phyloP scores from a whole-genome alignment of 2,888 invertebrate species.

The Rosalia funebris region DNA sequence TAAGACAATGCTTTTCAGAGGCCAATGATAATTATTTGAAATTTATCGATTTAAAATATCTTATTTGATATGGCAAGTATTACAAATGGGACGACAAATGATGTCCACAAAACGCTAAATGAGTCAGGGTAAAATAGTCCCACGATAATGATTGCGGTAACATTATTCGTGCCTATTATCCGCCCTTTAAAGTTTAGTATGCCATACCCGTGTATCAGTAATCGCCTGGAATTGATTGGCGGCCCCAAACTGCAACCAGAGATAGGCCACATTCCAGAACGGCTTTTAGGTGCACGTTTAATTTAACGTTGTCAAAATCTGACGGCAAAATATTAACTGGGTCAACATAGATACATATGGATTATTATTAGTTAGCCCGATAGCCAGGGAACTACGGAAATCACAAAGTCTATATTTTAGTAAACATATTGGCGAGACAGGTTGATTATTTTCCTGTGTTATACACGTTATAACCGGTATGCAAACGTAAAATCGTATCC shows the following conservation, averaged over 20 bases:
- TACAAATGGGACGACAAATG: too few species aligned
- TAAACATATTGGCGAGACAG: too few species aligned
- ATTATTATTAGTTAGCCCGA: background rate
- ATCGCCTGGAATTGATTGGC: constrained; percentile 28
- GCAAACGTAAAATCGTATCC: too few species aligned
- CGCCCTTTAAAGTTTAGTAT: background rate
- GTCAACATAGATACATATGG: background rate
- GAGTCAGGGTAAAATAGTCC: background rate
- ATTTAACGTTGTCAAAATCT: constrained; percentile 32
- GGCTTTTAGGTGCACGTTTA: constrained; percentile 35
- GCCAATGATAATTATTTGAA: too few species aligned
- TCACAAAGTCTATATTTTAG: too few species aligned
- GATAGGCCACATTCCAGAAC: constrained; percentile 26
- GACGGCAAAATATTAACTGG: constrained; percentile 33
- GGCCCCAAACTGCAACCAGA: constrained; percentile 23
- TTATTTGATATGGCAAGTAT: too few species aligned
- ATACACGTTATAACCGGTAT: too few species aligned
- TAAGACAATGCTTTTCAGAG: too few species aligned
- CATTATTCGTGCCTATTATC: constrained; percentile 4
- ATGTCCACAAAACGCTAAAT: too few species aligned
- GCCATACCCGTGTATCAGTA: constrained; percentile 8
- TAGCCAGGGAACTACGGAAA: too few species aligned
- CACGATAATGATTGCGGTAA: background rate
- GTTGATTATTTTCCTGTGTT: too few species aligned
- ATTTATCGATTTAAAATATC: too few species aligned